phyloP scores from a whole-genome alignment of 2,113 vertebrate species.

The Solenodon paradoxus region DNA sequence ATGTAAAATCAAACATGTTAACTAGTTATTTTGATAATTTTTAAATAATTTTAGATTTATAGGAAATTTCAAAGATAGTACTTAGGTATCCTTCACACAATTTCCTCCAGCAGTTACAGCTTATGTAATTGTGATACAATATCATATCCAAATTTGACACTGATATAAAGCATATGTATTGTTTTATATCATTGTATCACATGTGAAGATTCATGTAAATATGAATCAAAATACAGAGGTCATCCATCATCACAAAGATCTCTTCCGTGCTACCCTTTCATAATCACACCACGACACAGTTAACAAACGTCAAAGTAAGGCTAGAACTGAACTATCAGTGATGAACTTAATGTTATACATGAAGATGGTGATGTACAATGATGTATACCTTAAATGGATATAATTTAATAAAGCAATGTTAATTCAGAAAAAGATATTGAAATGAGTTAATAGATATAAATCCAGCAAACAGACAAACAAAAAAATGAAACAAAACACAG shows the following conservation, averaged over 20 bases:
- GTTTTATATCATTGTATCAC: neutral
- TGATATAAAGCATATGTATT: neutral
- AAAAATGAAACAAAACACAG: neutral
- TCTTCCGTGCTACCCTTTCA: neutral
- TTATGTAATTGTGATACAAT: neutral
- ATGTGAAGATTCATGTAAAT: neutral
- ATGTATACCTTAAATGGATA: no score
- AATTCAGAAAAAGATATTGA: no score
- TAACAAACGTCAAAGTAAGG: no score
- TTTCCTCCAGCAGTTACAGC: neutral
- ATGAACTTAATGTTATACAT: no score
- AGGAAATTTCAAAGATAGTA: neutral
- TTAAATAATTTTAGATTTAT: neutral
- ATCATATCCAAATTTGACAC: neutral
- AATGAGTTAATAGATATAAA: no score
- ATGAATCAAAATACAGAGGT: neutral
- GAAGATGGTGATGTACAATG: no score
- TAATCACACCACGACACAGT: neutral
- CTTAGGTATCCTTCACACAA: neutral
- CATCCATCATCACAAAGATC: neutral
- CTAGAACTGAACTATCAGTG: no score
- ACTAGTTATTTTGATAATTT: neutral
- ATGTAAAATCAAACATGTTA: neutral
- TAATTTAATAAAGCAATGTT: no score
- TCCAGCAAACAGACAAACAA: no score